Conservation (phyloP, 2,797 vertebrate genomes). For the Sus cebifrons region DNA sequence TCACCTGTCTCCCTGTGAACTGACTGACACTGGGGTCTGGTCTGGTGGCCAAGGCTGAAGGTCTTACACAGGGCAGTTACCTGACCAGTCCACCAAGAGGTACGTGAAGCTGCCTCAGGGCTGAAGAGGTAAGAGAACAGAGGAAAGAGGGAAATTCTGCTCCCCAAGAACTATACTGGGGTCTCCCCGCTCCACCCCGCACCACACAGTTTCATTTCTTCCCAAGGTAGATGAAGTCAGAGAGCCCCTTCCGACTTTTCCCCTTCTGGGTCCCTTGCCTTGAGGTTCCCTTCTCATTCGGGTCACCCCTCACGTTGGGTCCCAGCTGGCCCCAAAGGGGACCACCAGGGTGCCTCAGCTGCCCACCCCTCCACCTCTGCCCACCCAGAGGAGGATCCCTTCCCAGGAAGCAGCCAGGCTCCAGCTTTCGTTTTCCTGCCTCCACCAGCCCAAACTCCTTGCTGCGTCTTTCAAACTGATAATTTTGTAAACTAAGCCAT, state of each 20-base stretch:
- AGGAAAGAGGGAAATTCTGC: background rate
- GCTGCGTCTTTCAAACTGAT: background rate
- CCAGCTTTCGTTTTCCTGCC: background rate
- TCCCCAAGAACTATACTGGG: background rate
- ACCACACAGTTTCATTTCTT: background rate
- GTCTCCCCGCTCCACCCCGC: background rate
- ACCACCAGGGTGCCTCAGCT: accelerated
- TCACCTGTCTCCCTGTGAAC: background rate
- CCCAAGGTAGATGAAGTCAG: background rate
- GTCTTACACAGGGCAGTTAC: no score
- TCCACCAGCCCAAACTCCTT: background rate
- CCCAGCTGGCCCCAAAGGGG: background rate
- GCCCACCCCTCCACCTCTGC: accelerated
- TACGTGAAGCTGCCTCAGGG: background rate
- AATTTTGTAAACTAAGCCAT: background rate
- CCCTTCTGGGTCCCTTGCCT: background rate
- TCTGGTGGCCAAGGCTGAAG: no score
- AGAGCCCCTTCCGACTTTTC: background rate
- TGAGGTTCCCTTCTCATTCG: no score
- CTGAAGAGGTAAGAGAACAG: background rate
- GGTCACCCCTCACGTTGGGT: accelerated
- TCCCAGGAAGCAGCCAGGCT: background rate
- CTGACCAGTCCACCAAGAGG: accelerated
- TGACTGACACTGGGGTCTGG: no score
- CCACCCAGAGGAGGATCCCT: background rate